Evolutionary conservation across 2,888 invertebrate species (phyloP).

Genomic region (Malachius bipustulatus): DNA sequence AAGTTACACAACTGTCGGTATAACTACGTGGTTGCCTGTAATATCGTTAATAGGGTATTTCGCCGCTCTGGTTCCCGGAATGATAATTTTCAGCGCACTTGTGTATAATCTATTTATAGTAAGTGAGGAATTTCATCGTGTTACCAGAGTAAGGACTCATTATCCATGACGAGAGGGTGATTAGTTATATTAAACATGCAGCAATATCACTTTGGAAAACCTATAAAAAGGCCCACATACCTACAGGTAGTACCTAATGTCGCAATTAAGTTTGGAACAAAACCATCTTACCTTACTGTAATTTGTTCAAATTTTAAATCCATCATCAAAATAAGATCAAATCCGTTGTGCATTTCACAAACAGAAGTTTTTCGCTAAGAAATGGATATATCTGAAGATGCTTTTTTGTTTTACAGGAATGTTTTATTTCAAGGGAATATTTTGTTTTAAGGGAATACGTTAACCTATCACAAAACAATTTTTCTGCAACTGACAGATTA

Average conservation of each 20-base stretch:
- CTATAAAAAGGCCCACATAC: neutral
- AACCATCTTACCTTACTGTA: neutral
- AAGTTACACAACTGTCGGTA: too few species aligned
- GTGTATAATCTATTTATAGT: too few species aligned
- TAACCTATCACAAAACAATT: neutral
- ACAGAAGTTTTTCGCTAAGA: constrained; percentile 1
- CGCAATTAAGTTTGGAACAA: constrained; percentile 1
- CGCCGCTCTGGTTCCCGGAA: too few species aligned
- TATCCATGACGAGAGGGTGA: too few species aligned
- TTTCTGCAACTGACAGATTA: constrained; percentile 2
- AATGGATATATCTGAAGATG: constrained; percentile 1
- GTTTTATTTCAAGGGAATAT: neutral
- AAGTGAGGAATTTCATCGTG: too few species aligned
- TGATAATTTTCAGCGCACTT: too few species aligned
- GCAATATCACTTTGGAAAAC: neutral
- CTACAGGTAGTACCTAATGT: neutral
- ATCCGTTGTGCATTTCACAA: neutral
- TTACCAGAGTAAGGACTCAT: too few species aligned
- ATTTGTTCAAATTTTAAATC: neutral
- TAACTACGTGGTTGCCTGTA: too few species aligned
- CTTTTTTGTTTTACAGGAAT: constrained; percentile 1
- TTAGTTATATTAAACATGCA: too few species aligned
- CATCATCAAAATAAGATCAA: constrained; percentile 1
- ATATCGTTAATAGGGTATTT: too few species aligned
- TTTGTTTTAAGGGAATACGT: neutral